A percentile compares a stretch with the other conserved stretches of the same genome.
These are phyloP conservation scores for Escarpia spicata DNA, from an alignment of 2,888 invertebrate genomes.

Conservation along the genomic window DNA sequence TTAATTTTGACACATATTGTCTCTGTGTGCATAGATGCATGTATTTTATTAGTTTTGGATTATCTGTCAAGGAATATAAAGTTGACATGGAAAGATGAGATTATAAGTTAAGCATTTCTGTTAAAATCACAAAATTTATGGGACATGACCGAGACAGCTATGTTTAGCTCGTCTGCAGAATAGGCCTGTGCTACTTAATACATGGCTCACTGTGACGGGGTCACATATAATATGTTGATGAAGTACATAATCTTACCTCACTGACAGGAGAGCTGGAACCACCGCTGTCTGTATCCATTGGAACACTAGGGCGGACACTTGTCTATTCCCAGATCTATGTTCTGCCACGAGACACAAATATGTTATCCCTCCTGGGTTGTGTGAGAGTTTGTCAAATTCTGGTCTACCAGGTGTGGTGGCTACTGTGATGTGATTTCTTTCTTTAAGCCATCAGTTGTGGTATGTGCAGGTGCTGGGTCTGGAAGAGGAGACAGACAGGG, in stretches of 20 bases:
- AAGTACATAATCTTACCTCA: not conserved
- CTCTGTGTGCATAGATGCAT: too few species aligned
- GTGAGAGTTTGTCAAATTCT: not conserved
- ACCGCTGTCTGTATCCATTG: not conserved
- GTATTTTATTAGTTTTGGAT: too few species aligned
- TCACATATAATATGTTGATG: not conserved
- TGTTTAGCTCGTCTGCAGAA: too few species aligned
- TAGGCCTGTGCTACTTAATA: too few species aligned
- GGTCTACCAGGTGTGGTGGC: not conserved
- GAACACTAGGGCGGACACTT: not conserved
- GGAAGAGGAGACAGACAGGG: not conserved
- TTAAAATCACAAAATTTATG: too few species aligned
- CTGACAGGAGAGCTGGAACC: not conserved
- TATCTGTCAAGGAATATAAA: too few species aligned
- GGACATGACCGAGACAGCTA: too few species aligned
- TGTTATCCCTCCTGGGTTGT: not conserved
- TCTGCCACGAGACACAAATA: not conserved
- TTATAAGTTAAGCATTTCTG: too few species aligned
- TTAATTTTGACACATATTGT: too few species aligned
- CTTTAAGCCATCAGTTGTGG: not conserved
- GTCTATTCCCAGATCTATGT: not conserved
- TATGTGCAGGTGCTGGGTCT: not conserved
- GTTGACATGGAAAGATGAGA: too few species aligned
- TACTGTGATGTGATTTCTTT: not conserved
- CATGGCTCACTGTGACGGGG: too few species aligned